Conservation (phyloP, 2,113 vertebrate species). For the Sus scrofa region DNA sequence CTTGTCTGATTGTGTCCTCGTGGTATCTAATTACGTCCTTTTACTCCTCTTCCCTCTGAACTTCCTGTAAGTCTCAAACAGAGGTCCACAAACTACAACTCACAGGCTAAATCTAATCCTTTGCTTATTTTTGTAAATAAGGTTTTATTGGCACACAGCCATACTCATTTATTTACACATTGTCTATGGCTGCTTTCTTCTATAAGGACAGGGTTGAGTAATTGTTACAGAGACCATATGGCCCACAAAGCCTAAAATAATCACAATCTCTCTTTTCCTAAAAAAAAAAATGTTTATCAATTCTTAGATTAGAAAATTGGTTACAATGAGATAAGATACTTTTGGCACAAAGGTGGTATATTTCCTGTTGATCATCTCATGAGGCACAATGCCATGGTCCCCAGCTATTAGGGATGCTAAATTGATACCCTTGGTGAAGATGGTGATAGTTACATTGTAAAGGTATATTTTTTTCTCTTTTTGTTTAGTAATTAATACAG, state of each 20-base stretch:
- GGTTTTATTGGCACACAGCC: background rate
- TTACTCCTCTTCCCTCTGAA: background rate
- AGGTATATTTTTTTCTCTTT: background rate
- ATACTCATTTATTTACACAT: background rate
- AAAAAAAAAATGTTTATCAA: background rate
- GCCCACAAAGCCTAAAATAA: background rate
- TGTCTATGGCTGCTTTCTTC: background rate
- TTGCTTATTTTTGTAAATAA: conserved; percentile 46
- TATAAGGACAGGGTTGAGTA: background rate
- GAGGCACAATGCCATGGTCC: background rate
- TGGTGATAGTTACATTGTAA: background rate
- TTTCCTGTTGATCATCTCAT: background rate
- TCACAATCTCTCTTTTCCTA: background rate
- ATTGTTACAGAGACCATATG: background rate
- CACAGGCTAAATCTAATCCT: background rate
- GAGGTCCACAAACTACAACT: background rate
- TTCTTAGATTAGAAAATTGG: background rate
- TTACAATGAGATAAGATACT: conserved; percentile 29
- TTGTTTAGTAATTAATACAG: background rate
- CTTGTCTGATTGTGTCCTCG: background rate
- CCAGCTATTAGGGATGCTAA: background rate
- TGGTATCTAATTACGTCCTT: background rate
- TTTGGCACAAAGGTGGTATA: conserved; percentile 8
- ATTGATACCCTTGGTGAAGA: background rate
- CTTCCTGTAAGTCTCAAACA: background rate